These are phyloP conservation scores for Myzus persicae DNA, from an alignment of 1,140 invertebrate species.

Conservation along the genomic window DNA sequence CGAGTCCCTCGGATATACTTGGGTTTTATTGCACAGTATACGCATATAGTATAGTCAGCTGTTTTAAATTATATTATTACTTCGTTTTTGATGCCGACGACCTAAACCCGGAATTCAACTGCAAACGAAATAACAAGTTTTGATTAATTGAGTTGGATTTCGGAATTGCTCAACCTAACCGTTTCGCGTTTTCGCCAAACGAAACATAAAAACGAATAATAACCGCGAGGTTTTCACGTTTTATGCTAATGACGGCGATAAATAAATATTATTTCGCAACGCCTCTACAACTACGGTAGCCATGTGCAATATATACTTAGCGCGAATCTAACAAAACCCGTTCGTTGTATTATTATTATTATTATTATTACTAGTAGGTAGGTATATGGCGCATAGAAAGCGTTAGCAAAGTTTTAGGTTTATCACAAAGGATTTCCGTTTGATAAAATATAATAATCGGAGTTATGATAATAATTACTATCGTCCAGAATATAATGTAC, in stretches of 20 bases:
- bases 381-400: not conserved
- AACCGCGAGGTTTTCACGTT: not conserved
- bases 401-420: not conserved
- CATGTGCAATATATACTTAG: not conserved
- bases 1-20: not conserved
- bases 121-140: not conserved
- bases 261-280: not conserved
- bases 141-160: constrained; percentile 12
- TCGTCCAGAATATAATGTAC: not conserved
- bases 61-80: not conserved
- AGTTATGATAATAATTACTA: not conserved
- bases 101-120: not conserved
- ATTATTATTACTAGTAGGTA: too few relatives aligned
- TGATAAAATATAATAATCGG: not conserved
- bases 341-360: not conserved
- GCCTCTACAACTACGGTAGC: not conserved
- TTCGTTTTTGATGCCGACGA: not conserved
- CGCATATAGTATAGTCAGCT: not conserved
- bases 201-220: not conserved
- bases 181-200: not conserved
- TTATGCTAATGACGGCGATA: not conserved
- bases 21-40: not conserved
- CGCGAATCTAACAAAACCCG: not conserved
- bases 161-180: not conserved
- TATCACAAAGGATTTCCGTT: not conserved